Evolutionary conservation across 2,797 vertebrate genomes (phyloP), one percentile per base, ranked within the genome.

Genomic region (Eulemur rubriventer): DNA sequence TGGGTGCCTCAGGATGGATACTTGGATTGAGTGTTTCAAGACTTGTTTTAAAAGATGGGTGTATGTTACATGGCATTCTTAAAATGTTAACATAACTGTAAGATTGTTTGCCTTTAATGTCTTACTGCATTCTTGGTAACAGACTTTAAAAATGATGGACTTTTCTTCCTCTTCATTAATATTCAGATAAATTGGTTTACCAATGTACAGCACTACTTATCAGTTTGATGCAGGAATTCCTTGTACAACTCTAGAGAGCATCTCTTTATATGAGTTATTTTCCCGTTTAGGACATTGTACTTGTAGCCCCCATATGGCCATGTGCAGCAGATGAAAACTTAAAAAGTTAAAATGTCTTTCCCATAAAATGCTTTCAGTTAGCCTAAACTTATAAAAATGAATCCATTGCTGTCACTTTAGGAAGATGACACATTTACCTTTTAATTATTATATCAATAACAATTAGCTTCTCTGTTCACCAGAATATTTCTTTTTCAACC

Each of bases 401-500:
- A 89, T 81, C 33, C 26, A 57, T 70, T 43, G 33, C 85, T 95
- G 38, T 96, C 59, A 80, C 65, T 94, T 91, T 75, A 82, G 52
- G 63, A 75, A 87, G 83, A 41, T 18, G 26, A 63, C 80, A 78
- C 41, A 57, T 48, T 86, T 92, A 81, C 28, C 52, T 70, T 63
- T 76, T 94, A 89, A 95, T 85, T 78, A n/a, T 85, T 85, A 7
- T n/a, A 43, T 97, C 59, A 91, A 10, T 94, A 92, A 59, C 79
- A 95, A 73, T 94, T 82, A 75, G 57, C 63, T 69, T 94, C 41
- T 89, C 65, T 96, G 61, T 91, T 96, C 91, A 79, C 57, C 38
- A 10, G 17, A 17, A 24, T 61, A n/a, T 92, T 78, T 89, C 10
- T 93, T 38, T 94, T 94, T 95, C 84, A 57, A 94, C 72, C 69